Conservation (phyloP, 1,140 invertebrate species). For the Metopolophium dirhodum region DNA sequence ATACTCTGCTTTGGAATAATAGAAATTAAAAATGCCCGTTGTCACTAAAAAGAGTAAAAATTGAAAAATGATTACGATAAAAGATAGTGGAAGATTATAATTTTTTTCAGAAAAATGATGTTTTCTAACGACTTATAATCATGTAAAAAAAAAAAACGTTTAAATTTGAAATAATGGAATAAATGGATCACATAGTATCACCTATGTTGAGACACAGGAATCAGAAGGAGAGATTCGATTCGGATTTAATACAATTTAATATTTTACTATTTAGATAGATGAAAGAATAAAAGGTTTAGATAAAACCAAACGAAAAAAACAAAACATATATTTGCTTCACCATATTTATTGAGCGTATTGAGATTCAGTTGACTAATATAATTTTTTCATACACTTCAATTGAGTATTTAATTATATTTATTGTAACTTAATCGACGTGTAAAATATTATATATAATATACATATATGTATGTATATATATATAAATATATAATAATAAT, state of each 20-base stretch:
- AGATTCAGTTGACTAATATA: slow-evolving; percentile 55
- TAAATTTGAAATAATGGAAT: too few relatives aligned
- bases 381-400: slow-evolving; percentile 47
- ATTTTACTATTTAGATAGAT: not conserved
- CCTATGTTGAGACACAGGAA: too few relatives aligned
- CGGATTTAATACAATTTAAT: not conserved
- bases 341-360: slow-evolving; percentile 56
- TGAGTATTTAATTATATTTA: slow-evolving; percentile 44
- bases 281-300: not conserved
- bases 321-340: slow-evolving; percentile 49
- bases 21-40: too few relatives aligned
- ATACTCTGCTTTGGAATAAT: too few relatives aligned
- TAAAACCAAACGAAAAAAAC: not conserved
- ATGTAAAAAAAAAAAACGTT: too few relatives aligned
- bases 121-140: too few relatives aligned
- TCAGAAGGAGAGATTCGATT: not conserved
- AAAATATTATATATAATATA: slow-evolving; percentile 19
- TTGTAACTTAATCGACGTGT: slow-evolving; percentile 48
- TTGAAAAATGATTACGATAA: too few relatives aligned
- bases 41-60: too few relatives aligned
- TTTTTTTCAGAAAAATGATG: too few relatives aligned
- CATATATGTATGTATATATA: not conserved
- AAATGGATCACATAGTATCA: too few relatives aligned
- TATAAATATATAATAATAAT: not conserved
- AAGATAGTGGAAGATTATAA: too few relatives aligned